Base-by-base conservation (phyloP, 2,888 invertebrate species). In the Lasioglossum figueresi region DNA sequence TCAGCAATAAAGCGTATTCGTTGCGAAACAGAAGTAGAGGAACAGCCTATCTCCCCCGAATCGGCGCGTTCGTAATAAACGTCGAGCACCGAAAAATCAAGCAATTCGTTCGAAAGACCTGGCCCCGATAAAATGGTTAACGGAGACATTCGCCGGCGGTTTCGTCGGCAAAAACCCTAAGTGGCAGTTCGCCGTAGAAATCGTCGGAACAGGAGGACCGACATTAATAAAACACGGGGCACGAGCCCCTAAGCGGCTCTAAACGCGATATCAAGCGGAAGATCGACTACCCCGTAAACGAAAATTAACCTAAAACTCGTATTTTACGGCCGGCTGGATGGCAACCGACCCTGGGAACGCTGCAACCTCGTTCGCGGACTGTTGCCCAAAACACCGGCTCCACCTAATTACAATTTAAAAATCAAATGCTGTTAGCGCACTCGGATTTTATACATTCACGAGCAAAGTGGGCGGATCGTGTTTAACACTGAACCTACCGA, bases 261-360 rank as follows among this genome's bases (percentile, higher is more conserved):
- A 68, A 34, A 68, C 74, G 74, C 31, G 63, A 40, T 80, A 83
- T 71, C 73, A 79, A 71, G 75, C 70, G 68, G 37, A 52, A 71
- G 82, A 83, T 83, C 75, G 70, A 71, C 71, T 52, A 52, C 80
- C 52, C 52, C 66, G 52, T 80, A 80, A 83, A 81, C 72, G 82
- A 76, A 76, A 76, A 81, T 83, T 66, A 76, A 40, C 72, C 72
- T 43, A 52, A 80, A 83, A 83, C 76, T 80, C 52, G 59, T 59
- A 45, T 68, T 74, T 45, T 74, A 74, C 79, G 82, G 40, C 40
- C 40, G 68, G n/a, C 63, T 63, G 63, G 31, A 27, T 63, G 31
- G 31, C 16, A 10, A 5, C 63, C 63, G 27, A 63, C 16, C 16
- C 27, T 16, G 14, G 27, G 27, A 12, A 31, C 31, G 27, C 63